These are phyloP conservation scores for Beris morrisii DNA, from an alignment of 2,888 invertebrate genomes.

Conservation along the genomic window DNA sequence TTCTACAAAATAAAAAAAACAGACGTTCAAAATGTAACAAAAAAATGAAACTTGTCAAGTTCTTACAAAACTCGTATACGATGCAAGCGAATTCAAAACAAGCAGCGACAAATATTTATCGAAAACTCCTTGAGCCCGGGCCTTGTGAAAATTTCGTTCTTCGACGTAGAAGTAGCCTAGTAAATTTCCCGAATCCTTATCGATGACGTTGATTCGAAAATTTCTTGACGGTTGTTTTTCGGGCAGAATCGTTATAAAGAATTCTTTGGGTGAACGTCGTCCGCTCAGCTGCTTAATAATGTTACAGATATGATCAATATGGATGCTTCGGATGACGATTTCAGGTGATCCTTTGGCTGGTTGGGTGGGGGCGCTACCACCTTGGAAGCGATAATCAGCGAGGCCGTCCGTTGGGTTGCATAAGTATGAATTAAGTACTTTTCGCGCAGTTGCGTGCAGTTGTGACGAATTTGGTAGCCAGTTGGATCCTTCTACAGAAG, in stretches of 20 bases:
- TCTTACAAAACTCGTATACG: slow-evolving; percentile 12
- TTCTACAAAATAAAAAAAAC: background rate
- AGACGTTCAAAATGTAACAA: too few species aligned
- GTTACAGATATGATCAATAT: background rate
- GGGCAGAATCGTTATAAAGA: slow-evolving; percentile 11
- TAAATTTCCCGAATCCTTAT: slow-evolving; percentile 13
- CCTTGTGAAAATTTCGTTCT: slow-evolving; percentile 10
- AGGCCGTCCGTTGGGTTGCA: background rate
- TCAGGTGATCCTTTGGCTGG: background rate
- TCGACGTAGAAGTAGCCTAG: slow-evolving; percentile 22
- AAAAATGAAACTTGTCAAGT: background rate
- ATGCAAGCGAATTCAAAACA: slow-evolving; percentile 4
- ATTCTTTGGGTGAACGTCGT: slow-evolving; percentile 2
- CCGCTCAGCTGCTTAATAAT: slow-evolving; percentile 17
- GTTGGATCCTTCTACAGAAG: too few species aligned
- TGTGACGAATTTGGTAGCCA: background rate
- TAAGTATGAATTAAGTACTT: background rate
- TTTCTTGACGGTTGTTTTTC: background rate
- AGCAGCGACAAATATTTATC: slow-evolving; percentile 18
- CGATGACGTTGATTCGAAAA: slow-evolving; percentile 12
- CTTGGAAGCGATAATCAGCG: background rate
- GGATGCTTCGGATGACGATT: background rate
- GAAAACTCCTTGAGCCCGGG: slow-evolving; percentile 1
- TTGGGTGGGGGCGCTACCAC: too few species aligned
- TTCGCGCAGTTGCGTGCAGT: background rate